Conservation (phyloP, 2,113 vertebrate genomes). For the Chloroceryle aenea region DNA sequence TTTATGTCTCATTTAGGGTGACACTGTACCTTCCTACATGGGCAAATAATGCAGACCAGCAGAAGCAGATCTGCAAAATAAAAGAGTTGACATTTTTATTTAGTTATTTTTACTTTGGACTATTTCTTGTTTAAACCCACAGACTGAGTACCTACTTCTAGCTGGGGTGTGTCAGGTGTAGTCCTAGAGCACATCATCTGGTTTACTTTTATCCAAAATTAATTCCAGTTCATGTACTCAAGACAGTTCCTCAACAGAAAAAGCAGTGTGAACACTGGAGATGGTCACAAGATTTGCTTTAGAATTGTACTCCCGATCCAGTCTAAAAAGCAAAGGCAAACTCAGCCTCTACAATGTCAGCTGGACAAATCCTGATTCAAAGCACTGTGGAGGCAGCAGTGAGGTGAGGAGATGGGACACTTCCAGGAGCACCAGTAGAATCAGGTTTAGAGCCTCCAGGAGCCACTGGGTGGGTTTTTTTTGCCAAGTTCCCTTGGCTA, state of each 20-base stretch:
- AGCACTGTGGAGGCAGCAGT: not conserved
- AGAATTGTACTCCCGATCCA: not conserved
- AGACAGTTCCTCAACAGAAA: not conserved
- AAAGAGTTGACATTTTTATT: not conserved
- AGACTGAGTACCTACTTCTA: not conserved
- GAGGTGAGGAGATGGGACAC: not conserved
- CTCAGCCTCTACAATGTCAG: not conserved
- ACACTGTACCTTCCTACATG: not conserved
- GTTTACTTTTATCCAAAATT: not conserved
- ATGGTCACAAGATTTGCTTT: not conserved
- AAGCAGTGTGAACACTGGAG: not conserved
- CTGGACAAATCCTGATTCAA: not conserved
- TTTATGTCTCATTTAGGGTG: not conserved
- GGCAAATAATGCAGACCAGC: not conserved
- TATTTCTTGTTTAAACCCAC: not conserved
- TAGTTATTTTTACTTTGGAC: not conserved
- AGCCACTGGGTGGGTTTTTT: not conserved
- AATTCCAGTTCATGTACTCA: not conserved
- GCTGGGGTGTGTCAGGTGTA: not conserved
- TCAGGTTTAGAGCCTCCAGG: not conserved
- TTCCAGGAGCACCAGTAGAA: not conserved
- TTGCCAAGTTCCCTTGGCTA: not conserved
- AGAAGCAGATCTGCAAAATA: not conserved
- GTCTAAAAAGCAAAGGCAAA: not conserved
- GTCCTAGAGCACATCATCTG: not conserved